Evolutionary conservation across 2,888 invertebrate species (phyloP).

Genomic region (Oscheius onirici): DNA sequence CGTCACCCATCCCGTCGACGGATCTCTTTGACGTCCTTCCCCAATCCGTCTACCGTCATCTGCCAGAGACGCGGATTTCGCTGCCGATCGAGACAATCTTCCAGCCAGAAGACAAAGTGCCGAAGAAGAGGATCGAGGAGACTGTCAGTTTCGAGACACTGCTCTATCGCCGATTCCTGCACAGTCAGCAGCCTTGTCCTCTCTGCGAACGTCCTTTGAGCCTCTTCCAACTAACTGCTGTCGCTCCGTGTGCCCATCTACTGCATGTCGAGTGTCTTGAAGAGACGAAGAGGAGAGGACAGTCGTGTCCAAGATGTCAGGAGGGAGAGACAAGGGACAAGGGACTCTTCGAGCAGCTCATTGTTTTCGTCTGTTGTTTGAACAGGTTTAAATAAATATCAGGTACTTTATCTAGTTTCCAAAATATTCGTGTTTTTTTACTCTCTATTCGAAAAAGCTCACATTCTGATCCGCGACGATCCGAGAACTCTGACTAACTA

Average conservation of each 20-base stretch:
- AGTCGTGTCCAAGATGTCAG: conserved; percentile 4
- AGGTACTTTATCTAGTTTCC: not conserved
- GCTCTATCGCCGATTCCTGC: conserved; percentile 19
- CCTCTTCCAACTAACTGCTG: conserved; percentile 2
- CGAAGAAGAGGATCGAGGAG: not conserved
- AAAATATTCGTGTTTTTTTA: too few relatives aligned
- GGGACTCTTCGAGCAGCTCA: not conserved
- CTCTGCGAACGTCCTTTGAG: conserved; percentile 19
- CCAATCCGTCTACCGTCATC: not conserved
- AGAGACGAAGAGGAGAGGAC: not conserved
- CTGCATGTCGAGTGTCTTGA: conserved; percentile 19
- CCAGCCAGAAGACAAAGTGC: not conserved
- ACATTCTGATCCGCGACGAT: too few relatives aligned
- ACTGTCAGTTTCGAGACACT: not conserved
- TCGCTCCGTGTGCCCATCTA: conserved; percentile 23
- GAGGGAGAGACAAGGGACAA: not conserved
- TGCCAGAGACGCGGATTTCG: conserved; percentile 5
- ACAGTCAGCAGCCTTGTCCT: conserved; percentile 25
- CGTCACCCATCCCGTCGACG: not conserved
- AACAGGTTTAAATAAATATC: conserved; percentile 2
- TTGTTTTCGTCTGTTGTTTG: conserved; percentile 1
- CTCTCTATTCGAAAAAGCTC: too few relatives aligned
- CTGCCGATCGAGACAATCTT: not conserved
- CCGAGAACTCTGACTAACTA: too few relatives aligned
- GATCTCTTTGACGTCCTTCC: conserved; percentile 11